phyloP scores from a whole-genome alignment of 2,113 vertebrate genomes.

The Donacobius atricapilla region DNA sequence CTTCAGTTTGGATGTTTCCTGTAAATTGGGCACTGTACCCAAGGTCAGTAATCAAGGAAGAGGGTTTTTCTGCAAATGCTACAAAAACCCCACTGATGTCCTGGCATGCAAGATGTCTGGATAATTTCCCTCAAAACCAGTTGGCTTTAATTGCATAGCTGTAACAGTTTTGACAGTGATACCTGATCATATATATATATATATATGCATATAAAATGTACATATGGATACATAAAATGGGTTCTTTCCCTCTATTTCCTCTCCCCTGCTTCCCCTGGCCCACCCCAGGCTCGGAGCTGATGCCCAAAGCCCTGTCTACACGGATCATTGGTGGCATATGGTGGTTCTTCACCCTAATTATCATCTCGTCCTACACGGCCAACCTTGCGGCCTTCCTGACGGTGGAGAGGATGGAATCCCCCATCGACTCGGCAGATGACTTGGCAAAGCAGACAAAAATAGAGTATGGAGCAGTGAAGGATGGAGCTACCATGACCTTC shows the following conservation, averaged over 20 bases:
- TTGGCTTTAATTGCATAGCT: neutral
- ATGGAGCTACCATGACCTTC: slow-evolving; percentile 97
- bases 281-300: slow-evolving; percentile 90
- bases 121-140: neutral
- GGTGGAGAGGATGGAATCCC: slow-evolving; percentile 95
- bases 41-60: slow-evolving; percentile 62
- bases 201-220: fast-evolving
- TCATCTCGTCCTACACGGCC: slow-evolving; percentile 98
- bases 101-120: neutral
- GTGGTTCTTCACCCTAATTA: slow-evolving; percentile 99
- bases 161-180: neutral
- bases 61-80: neutral
- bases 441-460: slow-evolving; percentile 98
- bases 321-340: slow-evolving; percentile 98
- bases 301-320: slow-evolving; percentile 98
- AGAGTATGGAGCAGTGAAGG: slow-evolving; percentile 94
- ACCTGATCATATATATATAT: fast-evolving
- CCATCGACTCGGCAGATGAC: slow-evolving; percentile 94
- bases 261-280: neutral
- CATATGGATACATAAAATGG: fast-evolving
- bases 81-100: neutral
- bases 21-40: slow-evolving; percentile 56
- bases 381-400: slow-evolving; percentile 97
- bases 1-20: slow-evolving; percentile 70
- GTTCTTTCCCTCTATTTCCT: neutral